Conservation (phyloP, 2,113 vertebrate genomes). For the Smithornis capensis region DNA sequence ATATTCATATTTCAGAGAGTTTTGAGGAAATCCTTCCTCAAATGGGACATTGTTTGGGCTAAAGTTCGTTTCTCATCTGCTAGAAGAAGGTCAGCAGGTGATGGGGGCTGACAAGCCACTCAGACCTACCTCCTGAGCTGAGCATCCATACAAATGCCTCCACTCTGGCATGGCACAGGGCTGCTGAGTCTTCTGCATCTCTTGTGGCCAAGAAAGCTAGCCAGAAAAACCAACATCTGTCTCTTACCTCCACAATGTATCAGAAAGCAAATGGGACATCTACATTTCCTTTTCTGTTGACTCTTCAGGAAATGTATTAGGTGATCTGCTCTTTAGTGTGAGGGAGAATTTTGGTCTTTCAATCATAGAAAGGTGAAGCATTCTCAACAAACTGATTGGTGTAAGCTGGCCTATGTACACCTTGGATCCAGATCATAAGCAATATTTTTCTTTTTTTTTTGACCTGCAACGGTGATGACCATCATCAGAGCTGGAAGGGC, state of each 20-base stretch:
- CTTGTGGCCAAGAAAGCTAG: neutral
- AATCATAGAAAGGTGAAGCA: neutral
- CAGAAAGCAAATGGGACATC: neutral
- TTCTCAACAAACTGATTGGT: neutral
- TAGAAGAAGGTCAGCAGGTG: neutral
- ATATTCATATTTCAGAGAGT: neutral
- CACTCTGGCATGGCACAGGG: accelerated
- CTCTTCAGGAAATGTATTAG: neutral
- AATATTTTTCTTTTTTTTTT: neutral
- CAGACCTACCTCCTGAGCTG: neutral
- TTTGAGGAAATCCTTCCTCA: neutral
- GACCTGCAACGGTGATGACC: accelerated
- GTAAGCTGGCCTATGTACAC: neutral
- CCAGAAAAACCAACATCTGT: neutral
- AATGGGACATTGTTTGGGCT: neutral
- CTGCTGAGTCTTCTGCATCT: neutral
- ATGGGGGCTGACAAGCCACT: neutral
- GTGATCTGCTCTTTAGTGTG: neutral
- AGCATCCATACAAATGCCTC: neutral
- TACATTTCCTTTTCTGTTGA: neutral
- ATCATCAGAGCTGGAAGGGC: neutral
- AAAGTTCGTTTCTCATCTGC: neutral
- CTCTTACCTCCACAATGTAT: neutral
- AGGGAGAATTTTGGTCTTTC: neutral
- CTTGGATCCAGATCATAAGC: neutral